phyloP scores from a whole-genome alignment of 2,113 vertebrate species.

The Gymnobelideus leadbeateri region DNA sequence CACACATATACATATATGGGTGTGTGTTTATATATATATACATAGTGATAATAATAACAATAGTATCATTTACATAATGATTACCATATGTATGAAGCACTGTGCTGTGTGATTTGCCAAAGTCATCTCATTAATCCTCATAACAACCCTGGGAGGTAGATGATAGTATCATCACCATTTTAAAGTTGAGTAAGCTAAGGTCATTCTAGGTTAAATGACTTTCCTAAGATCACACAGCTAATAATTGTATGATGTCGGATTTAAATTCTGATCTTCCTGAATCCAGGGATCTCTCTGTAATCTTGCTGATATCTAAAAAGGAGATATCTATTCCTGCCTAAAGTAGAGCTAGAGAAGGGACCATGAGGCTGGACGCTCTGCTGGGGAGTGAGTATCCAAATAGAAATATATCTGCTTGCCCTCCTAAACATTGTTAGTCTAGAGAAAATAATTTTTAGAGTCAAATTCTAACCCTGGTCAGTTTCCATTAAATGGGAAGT shows the following conservation, averaged over 20 bases:
- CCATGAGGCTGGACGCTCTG: too few species aligned
- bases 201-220: not conserved
- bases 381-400: too few species aligned
- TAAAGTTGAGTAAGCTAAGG: not conserved
- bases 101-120: not conserved
- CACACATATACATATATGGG: fast-evolving
- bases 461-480: not conserved
- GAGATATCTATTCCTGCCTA: not conserved
- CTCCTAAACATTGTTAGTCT: not conserved
- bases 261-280: not conserved
- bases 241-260: not conserved
- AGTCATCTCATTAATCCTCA: not conserved
- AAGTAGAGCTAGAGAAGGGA: not conserved
- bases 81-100: not conserved
- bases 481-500: not conserved
- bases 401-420: not conserved
- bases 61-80: not conserved
- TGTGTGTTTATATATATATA: too few species aligned
- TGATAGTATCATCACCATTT: not conserved
- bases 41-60: too few species aligned
- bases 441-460: not conserved
- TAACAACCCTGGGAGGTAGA: not conserved
- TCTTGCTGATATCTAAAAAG: not conserved
- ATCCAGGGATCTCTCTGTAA: not conserved
- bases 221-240: not conserved